Percentiles rank a stretch among this genome's conserved stretches.
Evolutionary conservation across 2,113 vertebrate species (phyloP).

Genomic region (Telmatochromis sp.): DNA sequence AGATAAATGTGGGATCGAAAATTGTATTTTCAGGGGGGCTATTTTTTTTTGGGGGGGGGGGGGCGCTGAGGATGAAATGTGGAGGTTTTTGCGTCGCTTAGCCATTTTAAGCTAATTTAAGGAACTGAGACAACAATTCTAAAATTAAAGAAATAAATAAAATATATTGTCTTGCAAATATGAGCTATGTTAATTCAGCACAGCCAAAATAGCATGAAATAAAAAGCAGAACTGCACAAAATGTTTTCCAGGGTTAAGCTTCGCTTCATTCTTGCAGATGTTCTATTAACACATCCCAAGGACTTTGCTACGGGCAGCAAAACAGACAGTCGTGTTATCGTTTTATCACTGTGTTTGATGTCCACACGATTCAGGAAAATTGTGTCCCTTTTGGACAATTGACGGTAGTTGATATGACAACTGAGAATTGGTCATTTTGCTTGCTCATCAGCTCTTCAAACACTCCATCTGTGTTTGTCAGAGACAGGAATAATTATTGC

Average conservation of each 20-base stretch:
- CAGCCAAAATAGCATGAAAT: not conserved
- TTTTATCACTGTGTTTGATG: constrained; percentile 17
- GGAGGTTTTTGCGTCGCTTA: not conserved
- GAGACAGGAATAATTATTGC: constrained; percentile 17
- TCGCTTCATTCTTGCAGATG: not conserved
- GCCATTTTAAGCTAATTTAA: not conserved
- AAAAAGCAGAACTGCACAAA: not conserved
- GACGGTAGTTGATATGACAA: constrained; percentile 23
- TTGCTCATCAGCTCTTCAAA: constrained; percentile 28
- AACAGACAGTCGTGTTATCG: not conserved
- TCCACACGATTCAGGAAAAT: not conserved
- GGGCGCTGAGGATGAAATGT: not conserved
- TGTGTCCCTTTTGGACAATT: not conserved
- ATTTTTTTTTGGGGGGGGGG: rapidly evolving
- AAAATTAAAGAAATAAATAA: not conserved
- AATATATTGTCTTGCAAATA: not conserved
- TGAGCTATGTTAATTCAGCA: not conserved
- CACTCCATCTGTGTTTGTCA: constrained; percentile 4
- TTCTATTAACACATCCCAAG: not conserved
- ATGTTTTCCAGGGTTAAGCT: not conserved
- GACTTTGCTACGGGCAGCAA: not conserved
- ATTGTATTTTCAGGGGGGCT: not conserved
- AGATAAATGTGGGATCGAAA: not conserved
- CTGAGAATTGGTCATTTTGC: constrained; percentile 18
- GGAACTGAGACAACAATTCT: not conserved